A percentile compares a stretch with the other conserved stretches of the same genome.
phyloP scores from a whole-genome alignment of 2,888 invertebrate genomes.

The Clanis bilineata region DNA sequence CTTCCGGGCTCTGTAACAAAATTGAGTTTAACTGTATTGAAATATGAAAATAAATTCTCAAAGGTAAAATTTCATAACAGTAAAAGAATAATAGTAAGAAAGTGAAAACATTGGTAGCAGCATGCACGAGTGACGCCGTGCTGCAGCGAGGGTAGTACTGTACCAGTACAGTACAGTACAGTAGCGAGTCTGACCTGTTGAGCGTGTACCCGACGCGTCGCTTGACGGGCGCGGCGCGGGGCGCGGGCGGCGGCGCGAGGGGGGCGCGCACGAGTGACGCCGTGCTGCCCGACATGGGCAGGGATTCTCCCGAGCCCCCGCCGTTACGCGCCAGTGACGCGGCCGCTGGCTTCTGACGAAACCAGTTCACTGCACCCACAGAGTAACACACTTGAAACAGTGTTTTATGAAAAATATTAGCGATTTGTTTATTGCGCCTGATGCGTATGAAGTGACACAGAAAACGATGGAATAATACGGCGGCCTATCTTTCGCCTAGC shows the following conservation, averaged over 20 bases:
- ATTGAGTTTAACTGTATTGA: background rate
- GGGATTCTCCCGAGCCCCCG: slow-evolving; percentile 75
- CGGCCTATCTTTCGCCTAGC: no score
- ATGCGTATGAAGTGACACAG: no score
- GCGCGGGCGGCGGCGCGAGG: slow-evolving; percentile 49
- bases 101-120: no score
- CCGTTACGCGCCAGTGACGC: slow-evolving; percentile 73
- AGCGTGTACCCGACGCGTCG: slow-evolving; percentile 70
- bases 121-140: no score
- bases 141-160: no score
- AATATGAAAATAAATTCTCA: background rate
- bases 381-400: no score
- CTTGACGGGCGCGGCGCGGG: slow-evolving; percentile 61
- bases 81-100: no score
- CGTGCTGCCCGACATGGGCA: slow-evolving; percentile 81
- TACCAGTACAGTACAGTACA: no score
- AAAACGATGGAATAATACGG: no score
- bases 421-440: no score
- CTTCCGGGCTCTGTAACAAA: slow-evolving; percentile 86
- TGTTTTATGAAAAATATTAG: background rate
- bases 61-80: no score
- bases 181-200: slow-evolving; percentile 56
- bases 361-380: slow-evolving; percentile 80
- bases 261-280: slow-evolving; percentile 77
- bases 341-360: slow-evolving; percentile 81